Evolutionary conservation across 2,888 invertebrate species (phyloP).

Genomic region (Eupithecia inturbata): DNA sequence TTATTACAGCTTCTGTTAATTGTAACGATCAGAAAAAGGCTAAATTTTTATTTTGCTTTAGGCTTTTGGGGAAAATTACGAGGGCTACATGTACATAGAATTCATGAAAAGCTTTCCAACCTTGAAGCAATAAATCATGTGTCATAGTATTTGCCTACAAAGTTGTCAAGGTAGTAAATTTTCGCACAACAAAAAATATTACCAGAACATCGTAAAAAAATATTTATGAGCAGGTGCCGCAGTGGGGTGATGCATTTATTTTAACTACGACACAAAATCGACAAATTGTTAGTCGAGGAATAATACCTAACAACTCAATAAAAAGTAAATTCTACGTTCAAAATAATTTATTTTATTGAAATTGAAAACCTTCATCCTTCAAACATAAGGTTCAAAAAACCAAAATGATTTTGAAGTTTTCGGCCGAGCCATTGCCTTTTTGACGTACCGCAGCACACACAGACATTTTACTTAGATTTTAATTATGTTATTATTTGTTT

Average conservation of each 20-base stretch:
- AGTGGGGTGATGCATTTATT: conserved; percentile 63
- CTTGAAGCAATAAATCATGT: conserved; percentile 21
- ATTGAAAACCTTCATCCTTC: not conserved
- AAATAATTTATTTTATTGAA: not conserved
- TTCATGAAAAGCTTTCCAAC: not conserved
- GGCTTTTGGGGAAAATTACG: not conserved
- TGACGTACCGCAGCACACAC: too few relatives aligned
- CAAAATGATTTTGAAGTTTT: not conserved
- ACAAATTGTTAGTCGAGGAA: not conserved
- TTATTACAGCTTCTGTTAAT: not conserved
- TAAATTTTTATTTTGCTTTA: not conserved
- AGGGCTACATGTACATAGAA: not conserved
- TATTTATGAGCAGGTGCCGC: conserved; percentile 58
- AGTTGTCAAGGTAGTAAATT: conserved; percentile 52
- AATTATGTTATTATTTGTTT: too few relatives aligned
- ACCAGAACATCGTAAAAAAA: conserved; percentile 64
- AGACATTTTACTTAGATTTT: too few relatives aligned
- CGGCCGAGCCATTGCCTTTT: too few relatives aligned
- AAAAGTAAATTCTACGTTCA: not conserved
- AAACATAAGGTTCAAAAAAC: not conserved
- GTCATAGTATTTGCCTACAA: conserved; percentile 30
- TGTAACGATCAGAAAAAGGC: not conserved
- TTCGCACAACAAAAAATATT: conserved; percentile 63
- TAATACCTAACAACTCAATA: not conserved
- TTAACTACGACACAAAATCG: conserved; percentile 47